These are phyloP conservation scores for Cryptosula pallasiana DNA, from an alignment of 2,888 invertebrate species.

Conservation along the genomic window DNA sequence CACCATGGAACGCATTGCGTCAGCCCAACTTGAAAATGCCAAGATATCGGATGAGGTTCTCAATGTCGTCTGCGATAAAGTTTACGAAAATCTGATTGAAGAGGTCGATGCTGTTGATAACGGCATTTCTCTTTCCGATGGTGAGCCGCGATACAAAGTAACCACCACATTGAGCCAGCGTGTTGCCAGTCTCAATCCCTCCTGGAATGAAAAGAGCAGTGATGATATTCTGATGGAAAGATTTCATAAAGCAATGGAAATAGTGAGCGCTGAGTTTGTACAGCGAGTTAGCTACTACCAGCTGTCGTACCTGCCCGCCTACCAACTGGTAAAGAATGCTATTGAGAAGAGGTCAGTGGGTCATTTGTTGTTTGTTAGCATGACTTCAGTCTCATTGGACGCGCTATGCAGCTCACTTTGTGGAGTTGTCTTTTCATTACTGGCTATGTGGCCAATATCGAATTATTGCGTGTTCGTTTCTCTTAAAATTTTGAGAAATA, in stretches of 20 bases:
- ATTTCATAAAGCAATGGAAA: slow-evolving; percentile 71
- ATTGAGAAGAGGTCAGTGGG: slow-evolving; percentile 56
- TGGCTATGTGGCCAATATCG: too few relatives aligned
- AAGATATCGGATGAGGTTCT: background rate
- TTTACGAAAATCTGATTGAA: slow-evolving; percentile 82
- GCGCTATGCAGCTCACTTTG: too few relatives aligned
- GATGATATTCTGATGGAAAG: slow-evolving; percentile 55
- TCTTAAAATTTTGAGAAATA: too few relatives aligned
- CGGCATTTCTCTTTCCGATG: slow-evolving; percentile 77
- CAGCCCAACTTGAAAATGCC: background rate
- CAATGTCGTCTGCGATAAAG: slow-evolving; percentile 54
- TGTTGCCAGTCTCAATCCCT: slow-evolving; percentile 72
- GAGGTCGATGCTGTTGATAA: slow-evolving; percentile 97
- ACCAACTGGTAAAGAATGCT: slow-evolving; percentile 68
- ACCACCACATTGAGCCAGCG: slow-evolving; percentile 71
- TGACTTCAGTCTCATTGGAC: too few relatives aligned
- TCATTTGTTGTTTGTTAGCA: too few relatives aligned
- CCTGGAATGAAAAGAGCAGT: slow-evolving; percentile 65
- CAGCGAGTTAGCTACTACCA: slow-evolving; percentile 62
- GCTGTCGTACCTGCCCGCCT: slow-evolving; percentile 80
- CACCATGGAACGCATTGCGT: background rate
- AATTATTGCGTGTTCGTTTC: too few relatives aligned
- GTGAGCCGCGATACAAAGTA: slow-evolving; percentile 64
- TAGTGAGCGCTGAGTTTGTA: slow-evolving; percentile 75
- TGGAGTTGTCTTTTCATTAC: too few relatives aligned